phyloP scores from a whole-genome alignment of 2,888 invertebrate species.

The Eugnorisma glareosa region DNA sequence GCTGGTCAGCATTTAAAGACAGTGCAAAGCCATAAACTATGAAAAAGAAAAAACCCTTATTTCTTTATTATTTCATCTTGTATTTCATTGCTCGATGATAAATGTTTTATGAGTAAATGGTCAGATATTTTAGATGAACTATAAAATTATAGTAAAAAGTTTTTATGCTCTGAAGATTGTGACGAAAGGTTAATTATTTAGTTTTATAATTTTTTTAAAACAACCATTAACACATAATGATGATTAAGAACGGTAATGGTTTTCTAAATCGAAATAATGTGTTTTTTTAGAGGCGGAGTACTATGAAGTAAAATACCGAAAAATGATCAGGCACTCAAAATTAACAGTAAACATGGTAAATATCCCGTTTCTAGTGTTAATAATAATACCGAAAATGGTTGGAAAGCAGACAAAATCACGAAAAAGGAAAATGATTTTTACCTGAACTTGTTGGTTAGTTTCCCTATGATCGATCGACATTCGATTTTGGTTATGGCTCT shows the following conservation, averaged over 20 bases:
- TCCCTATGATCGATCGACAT: background rate
- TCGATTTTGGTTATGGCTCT: background rate
- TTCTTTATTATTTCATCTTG: constrained; percentile 32
- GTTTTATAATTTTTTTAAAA: background rate
- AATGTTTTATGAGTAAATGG: constrained; percentile 36
- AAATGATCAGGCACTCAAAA: too few relatives aligned
- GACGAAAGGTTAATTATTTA: background rate
- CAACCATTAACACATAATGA: background rate
- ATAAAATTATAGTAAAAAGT: constrained; percentile 19
- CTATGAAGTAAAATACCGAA: too few relatives aligned
- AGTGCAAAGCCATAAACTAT: constrained; percentile 16
- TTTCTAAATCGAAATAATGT: background rate
- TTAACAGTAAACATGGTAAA: too few relatives aligned
- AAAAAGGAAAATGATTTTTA: background rate
- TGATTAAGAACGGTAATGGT: background rate
- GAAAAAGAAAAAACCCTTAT: constrained; percentile 3
- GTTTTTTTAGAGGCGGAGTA: background rate
- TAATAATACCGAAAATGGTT: too few relatives aligned
- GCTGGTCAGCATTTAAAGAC: constrained; percentile 4
- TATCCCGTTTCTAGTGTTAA: too few relatives aligned
- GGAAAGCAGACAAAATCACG: background rate
- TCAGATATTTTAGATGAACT: constrained; percentile 25
- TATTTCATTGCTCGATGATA: constrained; percentile 25
- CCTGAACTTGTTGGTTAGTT: background rate
- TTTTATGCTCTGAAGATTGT: constrained; percentile 12